phyloP scores from a whole-genome alignment of 2,113 vertebrate genomes.

The Neofelis nebulosa region DNA sequence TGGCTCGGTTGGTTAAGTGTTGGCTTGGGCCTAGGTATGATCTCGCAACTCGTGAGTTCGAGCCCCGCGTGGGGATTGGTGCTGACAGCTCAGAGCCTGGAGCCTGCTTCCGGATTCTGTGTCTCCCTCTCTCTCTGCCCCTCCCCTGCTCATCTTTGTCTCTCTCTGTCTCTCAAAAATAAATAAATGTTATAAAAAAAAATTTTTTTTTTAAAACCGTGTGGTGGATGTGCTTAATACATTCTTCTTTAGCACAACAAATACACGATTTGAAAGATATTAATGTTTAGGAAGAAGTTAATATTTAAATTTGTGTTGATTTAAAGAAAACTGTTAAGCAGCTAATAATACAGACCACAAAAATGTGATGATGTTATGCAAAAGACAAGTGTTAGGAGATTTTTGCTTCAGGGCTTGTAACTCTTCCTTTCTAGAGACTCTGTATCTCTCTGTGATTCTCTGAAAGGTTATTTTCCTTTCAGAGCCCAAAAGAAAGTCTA shows the following conservation, averaged over 20 bases:
- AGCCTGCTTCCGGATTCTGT: too few species aligned
- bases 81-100: too few species aligned
- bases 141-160: too few species aligned
- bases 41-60: too few species aligned
- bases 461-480: neutral
- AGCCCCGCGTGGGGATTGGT: too few species aligned
- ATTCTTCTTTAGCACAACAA: neutral
- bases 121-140: too few species aligned
- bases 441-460: neutral
- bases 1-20: too few species aligned
- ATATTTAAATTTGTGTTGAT: neutral
- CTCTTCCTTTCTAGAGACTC: neutral
- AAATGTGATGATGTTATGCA: neutral
- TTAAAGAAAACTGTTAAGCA: neutral
- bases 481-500: neutral
- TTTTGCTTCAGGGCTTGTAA: neutral
- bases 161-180: too few species aligned
- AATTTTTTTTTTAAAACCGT: neutral
- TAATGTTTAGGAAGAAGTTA: neutral
- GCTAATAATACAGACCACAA: neutral
- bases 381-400: neutral
- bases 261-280: neutral
- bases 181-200: too few species aligned
- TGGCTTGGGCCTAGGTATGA: too few species aligned
- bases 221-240: neutral